phyloP scores from a whole-genome alignment of 2,113 vertebrate genomes.

The Phyllopteryx taeniolatus region DNA sequence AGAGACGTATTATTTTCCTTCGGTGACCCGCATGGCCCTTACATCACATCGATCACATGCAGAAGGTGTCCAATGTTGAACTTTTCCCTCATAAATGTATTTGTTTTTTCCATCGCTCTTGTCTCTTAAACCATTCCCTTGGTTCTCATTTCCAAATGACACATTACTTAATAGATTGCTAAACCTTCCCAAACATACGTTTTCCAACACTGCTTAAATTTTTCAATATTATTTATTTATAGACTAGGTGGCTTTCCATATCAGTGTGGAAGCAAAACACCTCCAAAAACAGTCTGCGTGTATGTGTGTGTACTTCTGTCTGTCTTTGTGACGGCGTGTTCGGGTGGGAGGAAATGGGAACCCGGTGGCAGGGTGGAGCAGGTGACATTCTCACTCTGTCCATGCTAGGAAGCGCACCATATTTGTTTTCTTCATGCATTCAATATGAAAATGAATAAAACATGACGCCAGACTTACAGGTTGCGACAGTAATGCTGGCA shows the following conservation, averaged over 20 bases:
- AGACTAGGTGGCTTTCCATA: neutral
- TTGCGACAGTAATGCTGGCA: conserved; percentile 80
- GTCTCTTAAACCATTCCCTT: neutral
- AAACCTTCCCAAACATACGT: neutral
- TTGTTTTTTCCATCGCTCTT: conserved; percentile 6
- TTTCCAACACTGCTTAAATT: neutral
- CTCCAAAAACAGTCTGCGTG: neutral
- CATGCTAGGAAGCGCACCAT: neutral
- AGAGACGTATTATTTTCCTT: conserved; percentile 64
- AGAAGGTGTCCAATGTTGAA: conserved; percentile 7
- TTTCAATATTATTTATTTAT: neutral
- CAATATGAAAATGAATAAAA: neutral
- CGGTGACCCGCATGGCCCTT: conserved; percentile 42
- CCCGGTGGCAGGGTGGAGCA: conserved; percentile 15
- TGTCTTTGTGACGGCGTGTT: neutral
- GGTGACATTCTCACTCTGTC: conserved; percentile 28
- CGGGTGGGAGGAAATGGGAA: conserved; percentile 23
- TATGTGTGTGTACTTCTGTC: neutral
- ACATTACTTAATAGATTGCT: neutral
- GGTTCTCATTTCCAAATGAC: neutral
- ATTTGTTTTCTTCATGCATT: neutral
- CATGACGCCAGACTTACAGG: conserved; percentile 80
- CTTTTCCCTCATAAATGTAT: conserved; percentile 7
- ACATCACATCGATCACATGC: conserved; percentile 49
- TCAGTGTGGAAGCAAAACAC: neutral